A percentile compares a stretch with the other conserved stretches of the same genome.
Conservation (phyloP, 2,113 vertebrate species). For the Miniopterus natalensis region DNA sequence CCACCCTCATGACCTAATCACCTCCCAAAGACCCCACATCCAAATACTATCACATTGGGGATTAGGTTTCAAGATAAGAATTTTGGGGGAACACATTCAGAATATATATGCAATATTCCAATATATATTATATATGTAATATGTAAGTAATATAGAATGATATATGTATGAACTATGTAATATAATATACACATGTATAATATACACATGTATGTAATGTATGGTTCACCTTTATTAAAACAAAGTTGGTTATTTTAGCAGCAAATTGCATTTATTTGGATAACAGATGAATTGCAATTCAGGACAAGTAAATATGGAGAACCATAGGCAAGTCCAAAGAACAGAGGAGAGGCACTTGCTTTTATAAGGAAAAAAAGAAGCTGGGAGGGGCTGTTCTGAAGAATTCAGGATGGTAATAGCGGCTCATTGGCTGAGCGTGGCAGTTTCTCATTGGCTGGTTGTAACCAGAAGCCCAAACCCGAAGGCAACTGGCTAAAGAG, state of each 20-base stretch:
- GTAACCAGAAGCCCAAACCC: neutral
- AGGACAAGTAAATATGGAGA: neutral
- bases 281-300: neutral
- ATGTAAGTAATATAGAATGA: neutral
- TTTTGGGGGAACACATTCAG: neutral
- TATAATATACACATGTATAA: neutral
- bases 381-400: neutral
- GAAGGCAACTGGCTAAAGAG: neutral
- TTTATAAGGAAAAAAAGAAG: neutral
- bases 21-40: neutral
- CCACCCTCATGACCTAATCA: neutral
- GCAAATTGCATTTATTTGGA: neutral
- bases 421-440: neutral
- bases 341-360: neutral
- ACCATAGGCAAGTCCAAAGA: neutral
- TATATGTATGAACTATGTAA: neutral
- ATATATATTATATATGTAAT: neutral
- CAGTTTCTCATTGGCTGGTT: neutral
- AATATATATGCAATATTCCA: neutral
- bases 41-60: neutral
- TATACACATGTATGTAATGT: neutral
- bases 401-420: neutral
- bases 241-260: neutral
- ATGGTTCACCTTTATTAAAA: neutral
- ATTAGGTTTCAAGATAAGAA: neutral